These are phyloP conservation scores for Pocillopora verrucosa DNA, from an alignment of 64 coral and sea anemone genomes.

Conservation along the genomic window DNA sequence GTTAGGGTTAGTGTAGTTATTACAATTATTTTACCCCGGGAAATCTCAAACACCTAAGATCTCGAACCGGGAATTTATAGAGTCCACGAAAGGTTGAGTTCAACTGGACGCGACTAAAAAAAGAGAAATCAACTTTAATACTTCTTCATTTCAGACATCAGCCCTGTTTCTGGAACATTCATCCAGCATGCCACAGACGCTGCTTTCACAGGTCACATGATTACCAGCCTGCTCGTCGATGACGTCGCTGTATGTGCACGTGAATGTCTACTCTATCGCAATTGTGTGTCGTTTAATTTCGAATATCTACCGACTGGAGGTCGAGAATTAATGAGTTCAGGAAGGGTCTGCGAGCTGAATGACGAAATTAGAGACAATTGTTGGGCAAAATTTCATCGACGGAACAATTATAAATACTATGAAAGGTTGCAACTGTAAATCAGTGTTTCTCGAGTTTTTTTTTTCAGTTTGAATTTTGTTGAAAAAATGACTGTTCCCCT, in stretches of 20 bases:
- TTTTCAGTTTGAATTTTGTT: too few species aligned
- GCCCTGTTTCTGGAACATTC: conserved; percentile 17
- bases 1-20: too few species aligned
- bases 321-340: background rate
- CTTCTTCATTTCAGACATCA: conserved; percentile 15
- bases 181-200: background rate
- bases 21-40: too few species aligned
- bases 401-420: conserved; percentile 42
- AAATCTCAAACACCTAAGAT: too few species aligned
- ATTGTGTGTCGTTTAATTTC: conserved; percentile 53
- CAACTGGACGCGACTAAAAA: too few species aligned
- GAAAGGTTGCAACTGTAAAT: conserved; percentile 24
- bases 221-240: conserved; percentile 49
- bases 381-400: background rate
- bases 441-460: too few species aligned
- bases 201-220: conserved; percentile 6
- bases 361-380: background rate
- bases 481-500: too few species aligned
- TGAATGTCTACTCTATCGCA: conserved; percentile 52
- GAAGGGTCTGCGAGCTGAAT: conserved; percentile 49
- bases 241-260: conserved; percentile 52
- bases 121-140: background rate
- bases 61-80: too few species aligned
- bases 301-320: conserved; percentile 27
- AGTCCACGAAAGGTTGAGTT: too few species aligned